Percentiles rank a stretch among this genome's conserved stretches.
Conservation (phyloP, 1,140 invertebrate genomes). For the Copidosoma floridanum region DNA sequence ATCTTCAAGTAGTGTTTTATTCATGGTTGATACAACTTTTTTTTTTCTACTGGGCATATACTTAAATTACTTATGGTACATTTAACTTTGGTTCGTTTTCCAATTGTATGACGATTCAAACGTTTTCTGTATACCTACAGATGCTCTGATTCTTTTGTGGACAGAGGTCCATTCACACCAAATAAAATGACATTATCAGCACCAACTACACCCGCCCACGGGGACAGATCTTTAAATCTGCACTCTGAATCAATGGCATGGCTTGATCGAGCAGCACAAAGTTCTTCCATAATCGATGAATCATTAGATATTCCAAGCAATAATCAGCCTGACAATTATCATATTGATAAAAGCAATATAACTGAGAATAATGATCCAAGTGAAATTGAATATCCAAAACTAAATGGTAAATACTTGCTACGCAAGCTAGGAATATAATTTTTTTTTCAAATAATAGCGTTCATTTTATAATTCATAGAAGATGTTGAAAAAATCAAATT, state of each 20-base stretch:
- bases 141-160: conserved; percentile 22
- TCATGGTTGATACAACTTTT: too few species aligned
- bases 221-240: neutral
- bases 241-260: conserved; percentile 20
- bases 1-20: too few species aligned
- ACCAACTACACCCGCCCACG: conserved; percentile 1
- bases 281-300: neutral
- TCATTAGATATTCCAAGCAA: neutral
- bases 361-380: neutral
- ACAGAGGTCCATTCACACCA: too few species aligned
- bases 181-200: conserved; percentile 14
- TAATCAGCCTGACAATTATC: neutral
- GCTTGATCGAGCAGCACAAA: conserved; percentile 9
- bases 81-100: too few species aligned
- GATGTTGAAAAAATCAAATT: too few species aligned
- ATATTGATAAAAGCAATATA: neutral
- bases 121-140: too few species aligned
- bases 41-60: too few species aligned
- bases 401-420: too few species aligned
- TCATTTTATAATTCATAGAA: neutral
- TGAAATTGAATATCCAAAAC: neutral
- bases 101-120: too few species aligned
- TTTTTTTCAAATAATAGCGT: neutral
- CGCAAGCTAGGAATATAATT: neutral
- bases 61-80: too few species aligned